Conservation (phyloP, 2,797 vertebrate genomes). For the Lateolabrax maculatus region DNA sequence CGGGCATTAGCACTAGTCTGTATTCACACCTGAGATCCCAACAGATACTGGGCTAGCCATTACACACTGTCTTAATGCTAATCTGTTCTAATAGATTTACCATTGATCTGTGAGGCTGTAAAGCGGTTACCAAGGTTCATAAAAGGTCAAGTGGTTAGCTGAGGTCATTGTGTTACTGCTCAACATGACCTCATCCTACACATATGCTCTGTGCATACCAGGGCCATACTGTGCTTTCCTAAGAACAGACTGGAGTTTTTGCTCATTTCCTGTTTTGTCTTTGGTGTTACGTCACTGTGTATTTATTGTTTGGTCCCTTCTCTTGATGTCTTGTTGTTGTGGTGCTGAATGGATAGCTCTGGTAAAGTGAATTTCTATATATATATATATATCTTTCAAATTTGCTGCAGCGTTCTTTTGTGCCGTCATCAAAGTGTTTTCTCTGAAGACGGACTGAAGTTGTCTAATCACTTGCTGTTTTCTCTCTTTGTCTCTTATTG, state of each 20-base stretch:
- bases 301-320: neutral
- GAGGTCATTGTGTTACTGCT: conserved; percentile 19
- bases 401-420: neutral
- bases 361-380: neutral
- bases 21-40: conserved; percentile 76
- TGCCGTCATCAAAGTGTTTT: neutral
- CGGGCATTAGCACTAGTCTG: conserved; percentile 67
- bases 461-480: neutral
- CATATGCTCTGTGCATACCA: neutral
- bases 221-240: conserved; percentile 14
- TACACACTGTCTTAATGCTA: conserved; percentile 70
- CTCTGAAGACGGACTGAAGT: neutral
- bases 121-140: conserved; percentile 64
- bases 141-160: conserved; percentile 49
- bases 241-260: conserved; percentile 11
- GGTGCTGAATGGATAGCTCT: neutral
- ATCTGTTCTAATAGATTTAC: conserved; percentile 76
- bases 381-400: neutral
- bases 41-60: conserved; percentile 62
- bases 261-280: conserved; percentile 11
- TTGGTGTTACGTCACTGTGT: conserved; percentile 4
- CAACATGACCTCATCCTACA: conserved; percentile 46
- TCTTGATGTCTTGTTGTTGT: neutral
- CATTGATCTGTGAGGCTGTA: conserved; percentile 75
- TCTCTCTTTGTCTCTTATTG: neutral